Conservation (phyloP, 2,797 vertebrate genomes). For the Crocodylus rhombifer region DNA sequence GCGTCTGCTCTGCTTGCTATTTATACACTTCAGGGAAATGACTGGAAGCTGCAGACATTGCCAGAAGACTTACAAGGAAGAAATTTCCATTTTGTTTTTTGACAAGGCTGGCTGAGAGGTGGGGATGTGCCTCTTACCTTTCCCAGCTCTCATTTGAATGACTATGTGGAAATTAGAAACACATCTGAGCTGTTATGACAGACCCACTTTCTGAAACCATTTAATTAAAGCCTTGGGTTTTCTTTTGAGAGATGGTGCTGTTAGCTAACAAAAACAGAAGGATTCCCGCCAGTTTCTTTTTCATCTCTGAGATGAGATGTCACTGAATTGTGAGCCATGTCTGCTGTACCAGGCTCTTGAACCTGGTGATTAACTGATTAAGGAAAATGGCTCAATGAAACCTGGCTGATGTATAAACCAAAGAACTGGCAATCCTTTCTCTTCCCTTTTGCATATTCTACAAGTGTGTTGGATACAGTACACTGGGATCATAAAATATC, state of each 20-base stretch:
- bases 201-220: conserved; percentile 72
- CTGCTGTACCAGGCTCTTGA: conserved; percentile 20
- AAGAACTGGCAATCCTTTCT: conserved; percentile 13
- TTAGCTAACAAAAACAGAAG: conserved; percentile 63
- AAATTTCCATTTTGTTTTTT: conserved; percentile 56
- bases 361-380: conserved; percentile 14
- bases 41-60: conserved; percentile 49
- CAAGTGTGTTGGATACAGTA: conserved; percentile 28
- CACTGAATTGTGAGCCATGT: conserved; percentile 33
- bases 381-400: neutral
- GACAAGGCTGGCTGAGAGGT: conserved; percentile 38
- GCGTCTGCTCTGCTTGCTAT: conserved; percentile 54
- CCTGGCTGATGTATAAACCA: neutral
- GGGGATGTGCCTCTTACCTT: conserved; percentile 51
- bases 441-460: neutral
- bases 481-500: conserved; percentile 42
- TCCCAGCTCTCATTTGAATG: conserved; percentile 57
- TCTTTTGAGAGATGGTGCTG: conserved; percentile 56
- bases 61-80: conserved; percentile 31
- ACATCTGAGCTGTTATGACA: conserved; percentile 75
- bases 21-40: conserved; percentile 68
- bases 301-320: conserved; percentile 55
- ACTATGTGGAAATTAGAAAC: conserved; percentile 69
- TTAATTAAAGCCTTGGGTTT: conserved; percentile 77
- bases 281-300: conserved; percentile 50